Evolutionary conservation across 2,888 invertebrate genomes (phyloP).

Genomic region (Lymantria monacha): DNA sequence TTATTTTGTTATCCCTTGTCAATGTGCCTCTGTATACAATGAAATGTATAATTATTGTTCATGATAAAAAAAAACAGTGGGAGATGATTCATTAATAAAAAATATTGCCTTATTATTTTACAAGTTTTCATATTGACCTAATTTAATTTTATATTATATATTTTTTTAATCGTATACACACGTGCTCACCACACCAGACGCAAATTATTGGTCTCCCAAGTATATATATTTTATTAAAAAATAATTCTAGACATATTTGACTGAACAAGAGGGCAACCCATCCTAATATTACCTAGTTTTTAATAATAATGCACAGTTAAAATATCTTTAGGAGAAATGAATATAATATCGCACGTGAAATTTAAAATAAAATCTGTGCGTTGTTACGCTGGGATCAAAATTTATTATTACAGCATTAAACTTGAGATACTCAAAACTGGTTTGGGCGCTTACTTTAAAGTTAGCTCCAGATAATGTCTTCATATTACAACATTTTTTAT

Average conservation of each 20-base stretch:
- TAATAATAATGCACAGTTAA: neutral
- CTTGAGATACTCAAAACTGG: too few relatives aligned
- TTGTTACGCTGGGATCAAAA: too few relatives aligned
- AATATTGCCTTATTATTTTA: slow-evolving; percentile 71
- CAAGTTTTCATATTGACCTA: slow-evolving; percentile 67
- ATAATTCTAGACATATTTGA: slow-evolving; percentile 32
- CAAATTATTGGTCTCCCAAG: slow-evolving; percentile 33
- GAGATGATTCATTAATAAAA: slow-evolving; percentile 69
- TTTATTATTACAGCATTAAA: too few relatives aligned
- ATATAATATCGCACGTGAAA: too few relatives aligned
- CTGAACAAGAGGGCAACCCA: slow-evolving; percentile 60
- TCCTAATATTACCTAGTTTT: slow-evolving; percentile 32
- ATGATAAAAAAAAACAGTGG: slow-evolving; percentile 72
- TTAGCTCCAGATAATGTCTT: too few relatives aligned
- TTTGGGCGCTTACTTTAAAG: too few relatives aligned
- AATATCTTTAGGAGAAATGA: too few relatives aligned
- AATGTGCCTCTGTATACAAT: slow-evolving; percentile 74
- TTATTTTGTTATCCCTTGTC: slow-evolving; percentile 80
- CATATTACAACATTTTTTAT: too few relatives aligned
- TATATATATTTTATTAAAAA: slow-evolving; percentile 10
- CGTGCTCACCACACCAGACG: slow-evolving; percentile 19
- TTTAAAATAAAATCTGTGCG: too few relatives aligned
- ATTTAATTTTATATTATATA: slow-evolving; percentile 13
- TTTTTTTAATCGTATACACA: slow-evolving; percentile 9
- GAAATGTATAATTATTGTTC: slow-evolving; percentile 67